Evolutionary conservation across 2,888 invertebrate genomes (phyloP).

Genomic region (Agrochola circellaris): DNA sequence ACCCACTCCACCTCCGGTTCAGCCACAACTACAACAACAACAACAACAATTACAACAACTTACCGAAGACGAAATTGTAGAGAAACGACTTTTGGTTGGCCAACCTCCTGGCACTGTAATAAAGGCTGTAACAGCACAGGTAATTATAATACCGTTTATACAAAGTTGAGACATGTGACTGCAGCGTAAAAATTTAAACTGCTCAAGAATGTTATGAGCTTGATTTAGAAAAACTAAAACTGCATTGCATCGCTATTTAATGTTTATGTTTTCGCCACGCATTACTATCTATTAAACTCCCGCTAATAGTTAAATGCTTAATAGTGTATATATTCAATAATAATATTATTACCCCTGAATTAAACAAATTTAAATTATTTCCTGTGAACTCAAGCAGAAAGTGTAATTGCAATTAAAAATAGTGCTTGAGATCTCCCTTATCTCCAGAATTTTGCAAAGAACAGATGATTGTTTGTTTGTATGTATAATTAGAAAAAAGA

Average conservation of each 20-base stretch:
- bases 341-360: not conserved
- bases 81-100: slow-evolving; percentile 93
- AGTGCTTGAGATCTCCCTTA: not conserved
- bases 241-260: not conserved
- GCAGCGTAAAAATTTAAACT: not conserved
- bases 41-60: slow-evolving; percentile 80
- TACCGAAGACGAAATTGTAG: slow-evolving; percentile 90
- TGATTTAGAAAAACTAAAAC: not conserved
- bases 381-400: not conserved
- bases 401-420: not conserved
- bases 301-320: not conserved
- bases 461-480: not conserved
- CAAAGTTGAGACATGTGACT: not conserved
- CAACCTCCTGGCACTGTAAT: slow-evolving; percentile 96
- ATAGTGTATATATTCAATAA: too few species aligned
- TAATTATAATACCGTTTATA: slow-evolving; percentile 62
- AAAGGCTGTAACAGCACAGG: slow-evolving; percentile 96
- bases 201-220: not conserved
- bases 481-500: not conserved
- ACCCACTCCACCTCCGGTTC: slow-evolving; percentile 61
- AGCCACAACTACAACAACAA: slow-evolving; percentile 65
- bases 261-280: not conserved
- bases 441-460: not conserved
- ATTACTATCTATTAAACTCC: not conserved
- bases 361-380: slow-evolving; percentile 1